Evolutionary conservation across 2,113 vertebrate genomes (phyloP).

Genomic region (Propithecus coquereli): DNA sequence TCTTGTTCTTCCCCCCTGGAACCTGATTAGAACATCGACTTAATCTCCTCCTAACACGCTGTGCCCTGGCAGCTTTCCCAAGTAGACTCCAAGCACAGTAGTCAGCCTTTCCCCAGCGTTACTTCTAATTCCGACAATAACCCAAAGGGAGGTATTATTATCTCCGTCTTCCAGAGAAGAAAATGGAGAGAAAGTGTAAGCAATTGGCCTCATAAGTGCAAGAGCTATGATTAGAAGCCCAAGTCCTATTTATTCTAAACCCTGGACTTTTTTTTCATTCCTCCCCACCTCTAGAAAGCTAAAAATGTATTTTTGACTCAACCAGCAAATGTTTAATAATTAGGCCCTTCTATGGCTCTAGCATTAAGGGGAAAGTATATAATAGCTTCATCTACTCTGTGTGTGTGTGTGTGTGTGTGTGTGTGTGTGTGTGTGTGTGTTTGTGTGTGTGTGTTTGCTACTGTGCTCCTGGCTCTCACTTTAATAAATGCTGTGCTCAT

Average conservation of each 20-base stretch:
- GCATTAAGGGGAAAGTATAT: background rate
- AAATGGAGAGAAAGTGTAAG: background rate
- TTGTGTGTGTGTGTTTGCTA: background rate
- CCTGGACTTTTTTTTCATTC: background rate
- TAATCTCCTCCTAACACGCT: background rate
- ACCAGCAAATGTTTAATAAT: background rate
- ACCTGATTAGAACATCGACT: background rate
- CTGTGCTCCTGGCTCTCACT: background rate
- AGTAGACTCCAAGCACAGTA: accelerated
- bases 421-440: too few species aligned
- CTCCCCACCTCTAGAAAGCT: background rate
- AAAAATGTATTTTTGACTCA: background rate
- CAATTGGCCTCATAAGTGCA: background rate
- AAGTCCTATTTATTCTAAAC: background rate
- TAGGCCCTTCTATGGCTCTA: background rate
- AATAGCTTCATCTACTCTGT: background rate
- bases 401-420: too few species aligned
- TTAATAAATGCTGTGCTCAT: background rate
- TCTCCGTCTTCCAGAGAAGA: background rate
- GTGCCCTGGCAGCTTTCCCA: background rate
- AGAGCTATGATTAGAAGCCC: background rate
- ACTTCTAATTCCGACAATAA: background rate
- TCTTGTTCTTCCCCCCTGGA: background rate
- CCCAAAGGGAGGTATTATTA: accelerated
- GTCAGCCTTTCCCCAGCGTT: background rate